These are phyloP conservation scores for Mythimna loreyi DNA, from an alignment of 2,888 invertebrate genomes.

Conservation along the genomic window DNA sequence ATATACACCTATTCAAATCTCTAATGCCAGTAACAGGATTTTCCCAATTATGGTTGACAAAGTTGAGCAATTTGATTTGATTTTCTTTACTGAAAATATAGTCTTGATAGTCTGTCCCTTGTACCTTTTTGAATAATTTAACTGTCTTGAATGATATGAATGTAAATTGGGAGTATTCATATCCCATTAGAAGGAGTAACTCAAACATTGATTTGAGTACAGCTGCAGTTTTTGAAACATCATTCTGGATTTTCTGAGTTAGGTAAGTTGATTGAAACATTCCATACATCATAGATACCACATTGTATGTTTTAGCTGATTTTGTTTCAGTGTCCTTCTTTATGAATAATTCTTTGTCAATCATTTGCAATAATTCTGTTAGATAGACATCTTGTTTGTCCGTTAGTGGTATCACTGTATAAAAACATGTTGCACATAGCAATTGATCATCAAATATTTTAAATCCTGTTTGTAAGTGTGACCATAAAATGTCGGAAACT, in stretches of 20 bases:
- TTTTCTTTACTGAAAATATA: slow-evolving; percentile 73
- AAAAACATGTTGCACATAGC: slow-evolving; percentile 84
- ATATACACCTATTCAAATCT: slow-evolving; percentile 88
- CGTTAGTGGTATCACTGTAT: slow-evolving; percentile 73
- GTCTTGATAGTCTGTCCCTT: slow-evolving; percentile 76
- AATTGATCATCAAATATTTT: slow-evolving; percentile 83
- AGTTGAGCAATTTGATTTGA: slow-evolving; percentile 82
- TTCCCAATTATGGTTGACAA: slow-evolving; percentile 92
- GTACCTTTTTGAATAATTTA: slow-evolving; percentile 82
- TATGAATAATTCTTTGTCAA: slow-evolving; percentile 68
- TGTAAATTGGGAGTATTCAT: slow-evolving; percentile 89
- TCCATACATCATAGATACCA: slow-evolving; percentile 84
- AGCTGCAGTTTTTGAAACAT: slow-evolving; percentile 52
- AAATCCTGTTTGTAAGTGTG: slow-evolving; percentile 75
- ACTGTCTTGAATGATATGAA: slow-evolving; percentile 89
- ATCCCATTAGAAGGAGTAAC: slow-evolving; percentile 78
- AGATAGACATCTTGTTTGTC: slow-evolving; percentile 73
- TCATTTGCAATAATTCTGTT: slow-evolving; percentile 66
- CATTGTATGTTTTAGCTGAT: slow-evolving; percentile 65
- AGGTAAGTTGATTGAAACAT: slow-evolving; percentile 84
- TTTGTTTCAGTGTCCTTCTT: slow-evolving; percentile 53
- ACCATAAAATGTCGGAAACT: slow-evolving; percentile 75
- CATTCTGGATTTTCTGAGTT: slow-evolving; percentile 55
- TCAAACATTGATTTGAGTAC: slow-evolving; percentile 74
- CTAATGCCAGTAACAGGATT: slow-evolving; percentile 90